phyloP scores from a whole-genome alignment of 1,140 invertebrate genomes.

The Periplaneta americana region DNA sequence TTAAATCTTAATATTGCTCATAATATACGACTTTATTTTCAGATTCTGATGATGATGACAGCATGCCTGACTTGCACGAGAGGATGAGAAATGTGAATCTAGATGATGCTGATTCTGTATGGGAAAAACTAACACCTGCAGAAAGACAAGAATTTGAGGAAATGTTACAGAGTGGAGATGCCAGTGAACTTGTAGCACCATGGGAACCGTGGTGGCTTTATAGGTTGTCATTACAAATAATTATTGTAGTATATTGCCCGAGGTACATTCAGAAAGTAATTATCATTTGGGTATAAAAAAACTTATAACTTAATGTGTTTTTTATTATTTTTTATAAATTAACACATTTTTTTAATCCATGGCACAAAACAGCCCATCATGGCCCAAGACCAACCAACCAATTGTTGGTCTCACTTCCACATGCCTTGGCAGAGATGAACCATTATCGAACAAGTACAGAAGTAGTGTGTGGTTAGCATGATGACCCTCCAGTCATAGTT shows the following conservation, averaged over 20 bases:
- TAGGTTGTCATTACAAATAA: no score
- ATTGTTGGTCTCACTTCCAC: no score
- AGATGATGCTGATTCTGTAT: slow-evolving; percentile 63
- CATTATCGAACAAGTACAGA: no score
- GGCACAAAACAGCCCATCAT: no score
- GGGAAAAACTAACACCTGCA: slow-evolving; percentile 56
- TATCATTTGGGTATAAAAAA: not conserved
- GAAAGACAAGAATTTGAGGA: slow-evolving; percentile 68
- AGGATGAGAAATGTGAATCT: slow-evolving; percentile 60
- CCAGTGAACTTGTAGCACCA: slow-evolving; percentile 53
- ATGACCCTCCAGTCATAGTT: no score
- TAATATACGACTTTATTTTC: slow-evolving; percentile 13
- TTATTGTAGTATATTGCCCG: no score
- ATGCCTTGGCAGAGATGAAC: no score
- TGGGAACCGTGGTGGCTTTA: slow-evolving; percentile 69
- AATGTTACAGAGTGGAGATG: slow-evolving; percentile 52
- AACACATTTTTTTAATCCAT: no score
- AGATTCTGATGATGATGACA: slow-evolving; percentile 62
- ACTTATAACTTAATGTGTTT: no score
- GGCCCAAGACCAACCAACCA: no score
- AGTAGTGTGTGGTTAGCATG: no score
- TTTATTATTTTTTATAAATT: no score
- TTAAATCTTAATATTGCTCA: not conserved
- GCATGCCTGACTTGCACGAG: slow-evolving; percentile 48
- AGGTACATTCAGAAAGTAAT: slow-evolving; percentile 4